These are phyloP conservation scores for Panopea generosa DNA, from an alignment of 2,888 invertebrate species.

Conservation along the genomic window DNA sequence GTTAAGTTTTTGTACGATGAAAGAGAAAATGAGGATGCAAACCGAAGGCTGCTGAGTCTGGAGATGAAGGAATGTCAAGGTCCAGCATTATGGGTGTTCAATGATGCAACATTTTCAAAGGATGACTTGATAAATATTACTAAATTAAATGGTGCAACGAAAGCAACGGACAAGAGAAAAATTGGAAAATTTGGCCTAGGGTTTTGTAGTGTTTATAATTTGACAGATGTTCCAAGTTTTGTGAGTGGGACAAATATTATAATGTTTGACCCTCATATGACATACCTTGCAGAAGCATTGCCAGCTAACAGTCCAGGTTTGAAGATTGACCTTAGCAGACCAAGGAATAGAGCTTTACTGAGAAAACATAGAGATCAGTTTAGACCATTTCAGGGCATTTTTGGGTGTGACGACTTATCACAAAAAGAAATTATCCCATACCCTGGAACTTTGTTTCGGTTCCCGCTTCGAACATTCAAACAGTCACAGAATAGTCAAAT, in stretches of 20 bases:
- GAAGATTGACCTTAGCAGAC: constrained; percentile 24
- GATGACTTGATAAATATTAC: constrained; percentile 81
- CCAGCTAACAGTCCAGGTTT: constrained; percentile 28
- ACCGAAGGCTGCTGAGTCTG: constrained; percentile 71
- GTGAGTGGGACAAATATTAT: constrained; percentile 79
- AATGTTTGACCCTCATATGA: constrained; percentile 83
- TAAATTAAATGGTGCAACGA: constrained; percentile 81
- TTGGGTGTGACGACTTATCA: constrained; percentile 63
- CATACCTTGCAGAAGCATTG: constrained; percentile 68
- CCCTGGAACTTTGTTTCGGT: constrained; percentile 80
- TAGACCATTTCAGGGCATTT: constrained; percentile 73
- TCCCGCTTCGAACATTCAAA: constrained; percentile 78
- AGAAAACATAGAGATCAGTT: constrained; percentile 71
- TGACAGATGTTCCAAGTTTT: constrained; percentile 83
- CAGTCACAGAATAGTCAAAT: constrained; percentile 80
- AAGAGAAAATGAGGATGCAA: constrained; percentile 71
- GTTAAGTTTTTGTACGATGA: constrained; percentile 80
- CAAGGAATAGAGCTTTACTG: constrained; percentile 40
- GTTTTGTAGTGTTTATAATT: constrained; percentile 83
- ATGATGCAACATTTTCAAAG: constrained; percentile 79
- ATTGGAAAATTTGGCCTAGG: constrained; percentile 83
- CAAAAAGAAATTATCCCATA: constrained; percentile 25
- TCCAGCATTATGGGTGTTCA: constrained; percentile 82
- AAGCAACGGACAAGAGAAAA: constrained; percentile 74
- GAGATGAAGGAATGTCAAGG: constrained; percentile 82